Percentiles rank a stretch among this genome's conserved stretches.
Conservation (phyloP, 2,888 invertebrate genomes). For the Hypselothyrea guttata region DNA sequence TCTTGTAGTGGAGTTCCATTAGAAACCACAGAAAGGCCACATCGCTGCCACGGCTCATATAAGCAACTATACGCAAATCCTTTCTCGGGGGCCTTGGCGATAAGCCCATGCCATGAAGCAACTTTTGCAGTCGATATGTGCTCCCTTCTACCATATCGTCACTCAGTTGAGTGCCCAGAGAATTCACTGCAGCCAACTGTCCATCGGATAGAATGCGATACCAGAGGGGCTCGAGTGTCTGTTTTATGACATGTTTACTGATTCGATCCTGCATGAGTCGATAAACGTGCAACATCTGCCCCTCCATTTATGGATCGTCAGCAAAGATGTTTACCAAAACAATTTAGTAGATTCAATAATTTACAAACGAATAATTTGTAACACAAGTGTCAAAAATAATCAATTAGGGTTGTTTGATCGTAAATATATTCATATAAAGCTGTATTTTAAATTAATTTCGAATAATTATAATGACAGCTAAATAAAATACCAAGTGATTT, state of each 20-base stretch:
- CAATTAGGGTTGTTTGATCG: no score
- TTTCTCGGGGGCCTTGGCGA: slow-evolving; percentile 50
- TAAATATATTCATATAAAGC: no score
- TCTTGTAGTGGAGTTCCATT: slow-evolving; percentile 76
- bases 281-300: slow-evolving; percentile 23
- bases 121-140: slow-evolving; percentile 50
- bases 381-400: slow-evolving; percentile 1
- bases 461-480: no score
- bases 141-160: slow-evolving; percentile 76
- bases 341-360: slow-evolving; percentile 18
- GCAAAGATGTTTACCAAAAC: slow-evolving; percentile 4
- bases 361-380: slow-evolving; percentile 1
- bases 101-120: slow-evolving; percentile 66
- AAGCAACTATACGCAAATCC: slow-evolving; percentile 54
- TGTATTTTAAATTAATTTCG: no score
- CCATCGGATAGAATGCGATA: slow-evolving; percentile 72
- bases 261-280: slow-evolving; percentile 8
- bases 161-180: slow-evolving; percentile 52
- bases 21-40: slow-evolving; percentile 81
- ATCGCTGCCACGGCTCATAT: slow-evolving; percentile 77
- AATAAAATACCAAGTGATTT: no score
- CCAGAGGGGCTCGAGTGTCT: slow-evolving; percentile 67
- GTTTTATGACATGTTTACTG: not conserved
- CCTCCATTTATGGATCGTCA: not conserved
- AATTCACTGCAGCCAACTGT: slow-evolving; percentile 67